Conservation (phyloP, 2,113 vertebrate genomes). For the Ondatra zibethicus region DNA sequence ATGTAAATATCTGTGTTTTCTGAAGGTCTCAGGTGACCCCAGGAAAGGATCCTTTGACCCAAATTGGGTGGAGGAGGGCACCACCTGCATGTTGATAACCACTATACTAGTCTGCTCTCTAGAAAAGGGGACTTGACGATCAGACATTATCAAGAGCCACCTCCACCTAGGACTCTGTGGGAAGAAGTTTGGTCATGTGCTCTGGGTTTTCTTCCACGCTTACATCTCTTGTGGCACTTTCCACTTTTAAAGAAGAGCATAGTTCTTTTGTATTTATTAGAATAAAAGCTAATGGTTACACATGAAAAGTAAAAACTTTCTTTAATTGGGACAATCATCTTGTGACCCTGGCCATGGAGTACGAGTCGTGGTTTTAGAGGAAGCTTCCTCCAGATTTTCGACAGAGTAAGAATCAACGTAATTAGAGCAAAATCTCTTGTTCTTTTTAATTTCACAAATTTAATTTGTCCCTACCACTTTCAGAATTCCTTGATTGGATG, state of each 20-base stretch:
- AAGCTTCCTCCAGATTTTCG: constrained; percentile 15
- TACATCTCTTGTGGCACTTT: not conserved
- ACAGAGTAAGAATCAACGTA: not conserved
- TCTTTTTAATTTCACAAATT: not conserved
- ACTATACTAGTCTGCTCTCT: not conserved
- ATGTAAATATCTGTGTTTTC: not conserved
- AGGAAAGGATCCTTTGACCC: not conserved
- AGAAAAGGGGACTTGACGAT: not conserved
- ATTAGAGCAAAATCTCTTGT: not conserved
- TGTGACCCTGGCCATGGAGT: not conserved
- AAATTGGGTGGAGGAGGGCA: not conserved
- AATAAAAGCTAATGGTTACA: not conserved
- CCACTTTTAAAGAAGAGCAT: not conserved
- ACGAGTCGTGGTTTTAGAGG: not conserved
- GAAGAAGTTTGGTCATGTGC: not conserved
- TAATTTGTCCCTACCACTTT: not conserved
- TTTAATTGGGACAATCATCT: not conserved
- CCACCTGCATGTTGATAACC: not conserved
- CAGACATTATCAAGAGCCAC: not conserved
- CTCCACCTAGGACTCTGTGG: not conserved
- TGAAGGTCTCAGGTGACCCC: not conserved
- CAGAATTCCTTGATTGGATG: not conserved
- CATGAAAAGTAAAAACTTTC: not conserved
- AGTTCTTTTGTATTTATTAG: constrained; percentile 31
- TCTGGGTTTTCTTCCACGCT: not conserved